Evolutionary conservation across 2,888 invertebrate species (phyloP), one percentile per base, ranked within the genome.

Genomic region (Formica aserva): DNA sequence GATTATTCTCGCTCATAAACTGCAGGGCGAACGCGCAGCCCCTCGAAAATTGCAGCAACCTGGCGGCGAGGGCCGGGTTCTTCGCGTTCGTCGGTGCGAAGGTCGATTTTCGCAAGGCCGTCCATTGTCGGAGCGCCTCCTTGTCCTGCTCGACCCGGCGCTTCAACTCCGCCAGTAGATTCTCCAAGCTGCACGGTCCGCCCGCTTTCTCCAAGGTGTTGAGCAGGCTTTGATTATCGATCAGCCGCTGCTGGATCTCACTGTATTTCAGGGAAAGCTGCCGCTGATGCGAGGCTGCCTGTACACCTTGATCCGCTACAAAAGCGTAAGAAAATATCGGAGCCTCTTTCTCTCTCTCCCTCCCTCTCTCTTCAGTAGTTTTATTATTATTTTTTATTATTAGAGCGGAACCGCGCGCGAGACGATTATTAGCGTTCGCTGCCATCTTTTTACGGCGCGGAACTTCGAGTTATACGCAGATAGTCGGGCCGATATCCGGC

Each of bases 61-160:
- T 95, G 0, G 97, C 96, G 0, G 97, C 97, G 0, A 94, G 85
- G 0, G 93, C 87, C 5, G 93, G 92, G 86, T 93, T 93, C 66
- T 93, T 94, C 63, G 90, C 85, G 48, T 90, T 89, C 0, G 90
- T 81, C 2, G 81, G n/a, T 55, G 85, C 55, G 22, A 84, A 90
- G 26, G 91, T 91, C n/a, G 91, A 91, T 87, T 95, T 96, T 81
- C 95, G 94, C 67, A 96, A 92, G 86, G 96, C 96, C 0, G 96
- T 96, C 94, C 96, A 96, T 92, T 96, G 96, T 91, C 96, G 96
- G 63, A 99, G 95, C 76, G 98, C 98, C 82, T 98, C 98, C 95
- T 99, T 98, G 95, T 98, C 98, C 93, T 97, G 97, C 94, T 98
- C 98, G 66, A 98, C 98, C 86, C 98, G 96, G 35, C 97, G 96